These are phyloP conservation scores for Brenthis daphne DNA, from an alignment of 2,888 invertebrate genomes.

Conservation along the genomic window DNA sequence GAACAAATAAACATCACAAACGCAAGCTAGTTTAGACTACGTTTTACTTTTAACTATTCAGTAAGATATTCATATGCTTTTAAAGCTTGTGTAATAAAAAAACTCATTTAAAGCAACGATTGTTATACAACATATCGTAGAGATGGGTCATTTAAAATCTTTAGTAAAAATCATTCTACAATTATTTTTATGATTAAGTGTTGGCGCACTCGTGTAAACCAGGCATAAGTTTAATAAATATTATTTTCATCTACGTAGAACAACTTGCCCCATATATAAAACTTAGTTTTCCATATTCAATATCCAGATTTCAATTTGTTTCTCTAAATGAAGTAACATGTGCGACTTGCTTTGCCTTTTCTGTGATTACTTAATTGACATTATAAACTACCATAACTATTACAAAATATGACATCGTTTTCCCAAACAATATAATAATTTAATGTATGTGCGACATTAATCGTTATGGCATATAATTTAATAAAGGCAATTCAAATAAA, in stretches of 20 bases:
- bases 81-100: background rate
- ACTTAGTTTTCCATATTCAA: constrained; percentile 37
- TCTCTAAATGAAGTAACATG: constrained; percentile 37
- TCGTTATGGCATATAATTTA: no score
- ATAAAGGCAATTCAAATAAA: no score
- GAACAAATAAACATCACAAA: constrained; percentile 4
- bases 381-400: constrained; percentile 20
- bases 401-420: background rate
- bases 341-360: constrained; percentile 37
- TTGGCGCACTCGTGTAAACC: background rate
- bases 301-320: constrained; percentile 36
- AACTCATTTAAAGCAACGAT: background rate
- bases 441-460: background rate
- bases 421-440: background rate
- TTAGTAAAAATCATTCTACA: background rate
- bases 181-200: background rate
- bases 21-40: background rate
- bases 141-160: no score
- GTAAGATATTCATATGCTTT: background rate
- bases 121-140: no score
- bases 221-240: constrained; percentile 40
- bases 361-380: constrained; percentile 34
- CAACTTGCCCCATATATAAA: constrained; percentile 35
- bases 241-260: constrained; percentile 33
- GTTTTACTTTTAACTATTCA: no score